Percentiles rank a stretch among this genome's conserved stretches.
Evolutionary conservation across 2,888 invertebrate species (phyloP).

Genomic region (Nebria brevicollis): DNA sequence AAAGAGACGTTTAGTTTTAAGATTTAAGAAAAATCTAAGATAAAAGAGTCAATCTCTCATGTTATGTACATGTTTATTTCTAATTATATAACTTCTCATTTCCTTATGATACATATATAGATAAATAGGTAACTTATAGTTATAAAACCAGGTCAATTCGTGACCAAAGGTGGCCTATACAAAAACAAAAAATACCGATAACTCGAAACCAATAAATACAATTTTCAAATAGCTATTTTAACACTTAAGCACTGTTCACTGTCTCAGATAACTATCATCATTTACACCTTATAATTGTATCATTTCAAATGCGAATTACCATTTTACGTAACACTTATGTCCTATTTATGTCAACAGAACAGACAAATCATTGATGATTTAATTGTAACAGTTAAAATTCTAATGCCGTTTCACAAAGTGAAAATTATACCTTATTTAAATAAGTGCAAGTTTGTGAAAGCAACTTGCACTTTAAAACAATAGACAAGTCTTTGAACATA

Average conservation of each 20-base stretch:
- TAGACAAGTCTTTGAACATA: not conserved
- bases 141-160: not conserved
- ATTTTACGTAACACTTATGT: constrained; percentile 9
- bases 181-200: not conserved
- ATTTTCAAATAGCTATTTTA: not conserved
- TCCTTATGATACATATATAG: not conserved
- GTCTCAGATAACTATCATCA: not conserved
- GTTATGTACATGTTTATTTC: not conserved
- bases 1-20: no score
- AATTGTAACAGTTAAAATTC: not conserved
- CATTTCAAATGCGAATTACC: not conserved
- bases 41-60: not conserved
- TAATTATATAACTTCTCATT: not conserved
- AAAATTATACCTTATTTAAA: constrained; percentile 11
- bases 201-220: not conserved
- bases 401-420: not conserved
- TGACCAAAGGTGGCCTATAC: not conserved
- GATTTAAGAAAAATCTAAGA: no score
- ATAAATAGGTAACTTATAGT: constrained; percentile 1
- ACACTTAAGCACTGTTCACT: not conserved
- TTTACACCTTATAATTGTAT: not conserved
- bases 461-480: not conserved
- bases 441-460: constrained; percentile 13
- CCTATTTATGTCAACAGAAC: constrained; percentile 4
- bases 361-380: constrained; percentile 8